Conservation (phyloP, 2,888 invertebrate species). For the Chouioia cunea region DNA sequence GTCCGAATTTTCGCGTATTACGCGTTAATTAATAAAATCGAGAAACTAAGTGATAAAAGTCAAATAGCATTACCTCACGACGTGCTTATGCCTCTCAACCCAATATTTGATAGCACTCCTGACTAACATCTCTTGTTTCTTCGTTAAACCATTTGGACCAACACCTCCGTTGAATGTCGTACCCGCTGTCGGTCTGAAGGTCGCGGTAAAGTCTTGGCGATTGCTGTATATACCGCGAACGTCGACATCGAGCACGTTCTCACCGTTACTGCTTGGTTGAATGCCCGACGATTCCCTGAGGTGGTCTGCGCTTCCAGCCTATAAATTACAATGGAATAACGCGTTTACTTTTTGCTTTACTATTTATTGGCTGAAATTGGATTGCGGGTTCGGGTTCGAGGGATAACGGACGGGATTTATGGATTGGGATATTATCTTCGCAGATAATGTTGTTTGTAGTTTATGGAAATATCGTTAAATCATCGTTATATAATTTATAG, state of each 20-base stretch:
- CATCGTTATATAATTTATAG: too few species aligned
- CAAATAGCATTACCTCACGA: constrained; percentile 83
- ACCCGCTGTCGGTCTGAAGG: constrained; percentile 73
- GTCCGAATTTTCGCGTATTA: too few species aligned
- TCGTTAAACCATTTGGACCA: constrained; percentile 84
- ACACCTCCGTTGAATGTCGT: constrained; percentile 68
- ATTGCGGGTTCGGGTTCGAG: too few species aligned
- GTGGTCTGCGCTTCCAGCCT: constrained; percentile 64
- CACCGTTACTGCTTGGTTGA: constrained; percentile 54
- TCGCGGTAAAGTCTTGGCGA: constrained; percentile 83
- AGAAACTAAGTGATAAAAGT: background rate
- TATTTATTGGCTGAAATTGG: too few species aligned
- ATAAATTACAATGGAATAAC: background rate
- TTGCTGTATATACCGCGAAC: constrained; percentile 82
- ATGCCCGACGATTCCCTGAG: constrained; percentile 54
- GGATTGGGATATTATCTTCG: too few species aligned
- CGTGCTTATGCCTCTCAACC: constrained; percentile 91
- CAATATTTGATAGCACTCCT: constrained; percentile 90
- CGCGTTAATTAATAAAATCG: too few species aligned
- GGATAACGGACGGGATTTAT: too few species aligned
- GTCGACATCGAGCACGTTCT: constrained; percentile 72
- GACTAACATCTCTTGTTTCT: constrained; percentile 87
- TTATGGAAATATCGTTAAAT: too few species aligned
- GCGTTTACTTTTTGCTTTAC: too few species aligned
- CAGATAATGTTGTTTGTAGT: too few species aligned